Base-by-base conservation (phyloP, 2,888 invertebrate genomes). In the Ethmia dodecea region DNA sequence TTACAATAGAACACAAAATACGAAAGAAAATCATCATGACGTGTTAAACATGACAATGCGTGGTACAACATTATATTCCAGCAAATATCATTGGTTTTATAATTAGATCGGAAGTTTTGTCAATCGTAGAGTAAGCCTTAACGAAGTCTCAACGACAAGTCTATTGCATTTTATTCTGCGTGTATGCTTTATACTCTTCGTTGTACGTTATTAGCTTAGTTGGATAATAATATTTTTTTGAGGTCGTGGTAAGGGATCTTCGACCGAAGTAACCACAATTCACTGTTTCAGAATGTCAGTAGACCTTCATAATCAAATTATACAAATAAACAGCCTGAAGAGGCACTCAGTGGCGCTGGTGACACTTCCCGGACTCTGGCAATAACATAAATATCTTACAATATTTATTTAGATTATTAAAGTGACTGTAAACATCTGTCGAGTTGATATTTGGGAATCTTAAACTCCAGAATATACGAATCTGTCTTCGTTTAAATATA, bases 381-480 rank as follows among this genome's bases (percentile, higher is more conserved):
- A 55, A 47, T 49, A 69, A 60, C 53, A 60, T 72, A 73, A 75
- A 74, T 70, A 74, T 55, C 62, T 65, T 49, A 45, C 53, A 54
- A 58, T 72, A 74, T 75, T 75, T 73, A 69, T 75, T 74, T 74
- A 48, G 51, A 62, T 61, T 69, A 70, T 65, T 54, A 64, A 54
- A 47, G 47, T 54, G 49, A 59, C 57, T 49, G 60, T 74, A 76
- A 75, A 71, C 72, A 74, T 61, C 54, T 69, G 72, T 69, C 72
- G 68, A 55, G 58, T 48, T 11, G 42, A 45, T 61, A 65, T 69
- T 67, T 60, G 45, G 47, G 58, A 58, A 63, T 67, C 62, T 67
- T 65, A 55, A 64, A 69, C 49, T 50, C 58, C 22, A 32, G 31
- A 26, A 18, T 37, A 32, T 37, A 31, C 22, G 13, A 28, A 6